Evolutionary conservation across 2,888 invertebrate genomes (phyloP), one percentile per base, ranked within the genome.

Genomic region (Ectemnius lituratus): DNA sequence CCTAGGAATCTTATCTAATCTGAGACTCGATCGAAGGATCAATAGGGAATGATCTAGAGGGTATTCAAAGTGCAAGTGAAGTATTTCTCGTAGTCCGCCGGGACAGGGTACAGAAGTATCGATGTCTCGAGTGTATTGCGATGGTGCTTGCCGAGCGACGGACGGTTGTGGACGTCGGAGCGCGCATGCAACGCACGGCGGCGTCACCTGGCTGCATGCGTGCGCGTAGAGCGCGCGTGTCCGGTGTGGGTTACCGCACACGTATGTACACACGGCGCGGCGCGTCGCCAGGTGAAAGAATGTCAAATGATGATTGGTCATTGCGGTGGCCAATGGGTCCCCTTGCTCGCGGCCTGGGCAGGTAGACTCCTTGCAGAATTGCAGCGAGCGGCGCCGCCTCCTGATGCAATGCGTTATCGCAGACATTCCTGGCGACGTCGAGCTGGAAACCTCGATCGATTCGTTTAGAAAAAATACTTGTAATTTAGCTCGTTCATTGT

Each of bases 271-370:
- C 37, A 37, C 37, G 37, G 37, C 37, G 37, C 37, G 37, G 37
- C 37, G 37, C 37, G 37, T 37, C 74, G 75, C 85, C 81, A 83
- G 82, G 86, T 85, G 85, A 88, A 89, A 88, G 89, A 89, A 88
- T 88, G 88, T 89, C 88, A 89, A 89, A 89, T 89, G 89, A 90
- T 88, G 90, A 90, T 90, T 90, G 89, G 89, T 88, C 88, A 89
- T 89, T 86, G 88, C 86, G 80, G 83, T 85, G 89, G 87, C 89
- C 89, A 89, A 89, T 89, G 85, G 82, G 83, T 88, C 85, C 85
- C 37, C 82, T 84, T 81, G 77, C 85, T 84, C 76, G 76, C 75
- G 80, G 80, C 76, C 80, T 68, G 80, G 52, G 86, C 81, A 86
- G 86, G 86, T 83, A 81, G 85, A 83, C 78, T 80, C 79, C 66